phyloP scores from a whole-genome alignment of 2,888 invertebrate species.

The Thera obeliscata region DNA sequence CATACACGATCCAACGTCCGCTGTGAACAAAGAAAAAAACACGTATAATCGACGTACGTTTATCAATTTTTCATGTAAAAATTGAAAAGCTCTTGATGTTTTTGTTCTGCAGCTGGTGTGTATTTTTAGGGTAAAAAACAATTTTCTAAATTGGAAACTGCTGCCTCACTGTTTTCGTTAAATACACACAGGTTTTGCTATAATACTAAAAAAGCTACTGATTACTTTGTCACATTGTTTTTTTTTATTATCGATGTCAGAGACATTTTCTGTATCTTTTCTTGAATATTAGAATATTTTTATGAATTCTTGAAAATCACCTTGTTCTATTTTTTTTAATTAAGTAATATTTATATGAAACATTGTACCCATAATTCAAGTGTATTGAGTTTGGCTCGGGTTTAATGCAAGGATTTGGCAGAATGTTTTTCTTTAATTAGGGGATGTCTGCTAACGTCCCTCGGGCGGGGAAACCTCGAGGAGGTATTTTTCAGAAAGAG shows the following conservation, averaged over 20 bases:
- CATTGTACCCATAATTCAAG: conserved; percentile 11
- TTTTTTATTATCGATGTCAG: too few species aligned
- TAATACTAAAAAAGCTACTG: background rate
- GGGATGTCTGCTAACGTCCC: conserved; percentile 38
- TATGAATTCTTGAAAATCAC: too few species aligned
- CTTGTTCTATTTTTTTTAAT: conserved; percentile 20
- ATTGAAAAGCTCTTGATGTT: background rate
- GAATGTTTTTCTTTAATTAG: conserved; percentile 59
- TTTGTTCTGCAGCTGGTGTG: background rate
- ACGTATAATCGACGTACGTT: conserved; percentile 1
- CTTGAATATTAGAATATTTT: too few species aligned
- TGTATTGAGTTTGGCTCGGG: conserved; percentile 30
- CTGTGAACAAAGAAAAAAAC: conserved; percentile 50
- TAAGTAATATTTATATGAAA: conserved; percentile 37
- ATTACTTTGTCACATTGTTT: too few species aligned
- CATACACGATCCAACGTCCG: conserved; percentile 87
- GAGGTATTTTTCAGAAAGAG: conserved; percentile 6
- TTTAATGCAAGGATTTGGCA: conserved; percentile 26
- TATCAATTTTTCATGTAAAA: background rate
- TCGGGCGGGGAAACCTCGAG: conserved; percentile 17
- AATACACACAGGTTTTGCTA: background rate
- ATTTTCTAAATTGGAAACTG: background rate
- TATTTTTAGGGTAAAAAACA: background rate
- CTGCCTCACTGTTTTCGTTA: background rate
- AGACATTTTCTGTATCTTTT: too few species aligned